These are phyloP conservation scores for Mythimna pallens DNA, from an alignment of 2,888 invertebrate species.

Conservation along the genomic window DNA sequence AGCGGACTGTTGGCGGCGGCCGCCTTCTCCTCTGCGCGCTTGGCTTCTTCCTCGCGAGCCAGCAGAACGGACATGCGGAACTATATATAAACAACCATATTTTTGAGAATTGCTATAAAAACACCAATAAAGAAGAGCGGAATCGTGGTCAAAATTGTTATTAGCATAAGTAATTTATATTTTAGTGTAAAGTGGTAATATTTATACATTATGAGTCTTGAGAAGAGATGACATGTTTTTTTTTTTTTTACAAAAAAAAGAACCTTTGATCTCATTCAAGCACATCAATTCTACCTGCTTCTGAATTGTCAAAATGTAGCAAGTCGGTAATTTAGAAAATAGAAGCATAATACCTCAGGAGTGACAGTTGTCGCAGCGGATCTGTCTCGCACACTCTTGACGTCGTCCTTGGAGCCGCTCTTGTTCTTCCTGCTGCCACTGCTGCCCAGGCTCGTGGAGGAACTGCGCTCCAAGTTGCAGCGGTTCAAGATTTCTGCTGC, in stretches of 20 bases:
- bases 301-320: too few species aligned
- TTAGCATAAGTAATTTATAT: too few species aligned
- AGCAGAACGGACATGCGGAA: slow-evolving; percentile 94
- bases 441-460: slow-evolving; percentile 86
- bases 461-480: slow-evolving; percentile 89
- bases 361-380: slow-evolving; percentile 79
- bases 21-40: slow-evolving; percentile 79
- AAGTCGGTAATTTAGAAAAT: too few species aligned
- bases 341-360: slow-evolving; percentile 84
- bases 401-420: slow-evolving; percentile 75
- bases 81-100: slow-evolving; percentile 73
- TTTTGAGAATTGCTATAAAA: background rate
- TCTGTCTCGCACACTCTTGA: slow-evolving; percentile 74
- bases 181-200: too few species aligned
- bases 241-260: too few species aligned
- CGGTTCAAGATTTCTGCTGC: slow-evolving; percentile 93
- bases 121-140: too few species aligned
- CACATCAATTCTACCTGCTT: too few species aligned
- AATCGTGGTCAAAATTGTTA: background rate
- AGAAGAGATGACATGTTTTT: too few species aligned
- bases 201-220: too few species aligned
- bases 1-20: slow-evolving; percentile 82
- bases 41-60: slow-evolving; percentile 91
- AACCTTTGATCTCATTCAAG: too few species aligned
- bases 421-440: slow-evolving; percentile 83